A percentile compares a stretch with the other conserved stretches of the same genome.
phyloP scores from a whole-genome alignment of 2,113 vertebrate species.

The Python bivittatus region DNA sequence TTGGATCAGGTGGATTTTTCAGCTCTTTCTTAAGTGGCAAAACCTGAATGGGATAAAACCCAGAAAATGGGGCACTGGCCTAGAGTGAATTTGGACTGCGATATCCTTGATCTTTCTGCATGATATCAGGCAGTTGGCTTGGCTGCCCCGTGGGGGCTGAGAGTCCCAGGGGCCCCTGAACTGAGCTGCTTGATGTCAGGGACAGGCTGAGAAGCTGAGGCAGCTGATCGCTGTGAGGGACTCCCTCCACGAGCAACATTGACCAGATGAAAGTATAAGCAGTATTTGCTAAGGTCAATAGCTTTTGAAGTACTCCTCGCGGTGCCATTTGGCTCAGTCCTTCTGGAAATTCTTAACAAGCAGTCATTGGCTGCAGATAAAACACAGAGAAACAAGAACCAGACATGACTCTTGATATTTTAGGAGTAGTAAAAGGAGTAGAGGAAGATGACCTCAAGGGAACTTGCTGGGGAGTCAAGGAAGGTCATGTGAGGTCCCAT shows the following conservation, averaged over 20 bases:
- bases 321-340: background rate
- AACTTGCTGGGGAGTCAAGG: background rate
- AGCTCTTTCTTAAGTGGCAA: background rate
- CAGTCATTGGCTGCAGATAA: background rate
- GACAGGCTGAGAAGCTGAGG: background rate
- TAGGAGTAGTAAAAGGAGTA: background rate
- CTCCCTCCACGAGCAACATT: background rate
- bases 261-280: background rate
- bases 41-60: background rate
- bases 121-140: background rate
- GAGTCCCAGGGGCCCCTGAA: background rate
- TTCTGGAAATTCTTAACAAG: constrained; percentile 13
- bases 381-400: background rate
- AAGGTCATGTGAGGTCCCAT: background rate
- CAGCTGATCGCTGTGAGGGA: background rate
- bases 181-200: background rate
- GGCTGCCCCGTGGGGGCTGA: background rate
- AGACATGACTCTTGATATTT: background rate
- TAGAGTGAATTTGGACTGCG: background rate
- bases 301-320: background rate
- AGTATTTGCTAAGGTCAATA: background rate
- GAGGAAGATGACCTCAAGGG: background rate
- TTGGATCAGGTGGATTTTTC: background rate
- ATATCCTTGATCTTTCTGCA: background rate
- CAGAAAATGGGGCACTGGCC: background rate